Conservation (phyloP, 2,797 vertebrate species). For the Parauchenoglanis ngamensis region DNA sequence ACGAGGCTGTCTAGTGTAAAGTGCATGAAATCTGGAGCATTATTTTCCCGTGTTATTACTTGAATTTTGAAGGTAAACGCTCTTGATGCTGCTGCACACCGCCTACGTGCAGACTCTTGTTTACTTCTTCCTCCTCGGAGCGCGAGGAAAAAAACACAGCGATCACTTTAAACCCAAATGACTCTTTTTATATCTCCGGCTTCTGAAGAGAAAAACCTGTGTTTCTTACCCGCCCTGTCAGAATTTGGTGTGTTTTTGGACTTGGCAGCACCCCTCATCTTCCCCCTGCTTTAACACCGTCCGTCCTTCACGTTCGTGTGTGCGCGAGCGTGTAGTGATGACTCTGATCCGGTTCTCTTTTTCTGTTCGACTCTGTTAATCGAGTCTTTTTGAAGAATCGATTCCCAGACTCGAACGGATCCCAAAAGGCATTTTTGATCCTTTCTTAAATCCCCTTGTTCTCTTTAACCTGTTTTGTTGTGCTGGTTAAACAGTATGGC, state of each 20-base stretch:
- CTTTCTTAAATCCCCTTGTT: neutral
- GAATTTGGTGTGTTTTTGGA: constrained; percentile 65
- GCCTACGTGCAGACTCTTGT: constrained; percentile 67
- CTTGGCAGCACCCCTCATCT: constrained; percentile 77
- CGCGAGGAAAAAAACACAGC: neutral
- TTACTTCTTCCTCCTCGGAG: constrained; percentile 67
- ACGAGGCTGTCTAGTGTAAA: neutral
- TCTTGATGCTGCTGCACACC: constrained; percentile 48
- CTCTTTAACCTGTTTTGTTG: neutral
- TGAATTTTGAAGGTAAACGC: neutral
- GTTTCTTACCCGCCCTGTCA: constrained; percentile 70
- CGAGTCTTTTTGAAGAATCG: constrained; percentile 10
- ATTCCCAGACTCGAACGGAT: neutral
- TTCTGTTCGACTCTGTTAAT: neutral
- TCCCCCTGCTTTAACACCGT: constrained; percentile 48
- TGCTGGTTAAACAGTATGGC: neutral
- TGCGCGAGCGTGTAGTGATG: neutral
- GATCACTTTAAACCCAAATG: constrained; percentile 15
- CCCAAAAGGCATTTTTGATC: neutral
- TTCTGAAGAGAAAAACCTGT: constrained; percentile 7
- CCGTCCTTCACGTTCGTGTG: neutral
- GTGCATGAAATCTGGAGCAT: neutral
- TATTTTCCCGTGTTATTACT: neutral
- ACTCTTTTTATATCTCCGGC: neutral
- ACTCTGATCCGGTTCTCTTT: constrained; percentile 10